These are phyloP conservation scores for Drosophila mayaguana DNA, from an alignment of 2,888 invertebrate species.

Conservation along the genomic window DNA sequence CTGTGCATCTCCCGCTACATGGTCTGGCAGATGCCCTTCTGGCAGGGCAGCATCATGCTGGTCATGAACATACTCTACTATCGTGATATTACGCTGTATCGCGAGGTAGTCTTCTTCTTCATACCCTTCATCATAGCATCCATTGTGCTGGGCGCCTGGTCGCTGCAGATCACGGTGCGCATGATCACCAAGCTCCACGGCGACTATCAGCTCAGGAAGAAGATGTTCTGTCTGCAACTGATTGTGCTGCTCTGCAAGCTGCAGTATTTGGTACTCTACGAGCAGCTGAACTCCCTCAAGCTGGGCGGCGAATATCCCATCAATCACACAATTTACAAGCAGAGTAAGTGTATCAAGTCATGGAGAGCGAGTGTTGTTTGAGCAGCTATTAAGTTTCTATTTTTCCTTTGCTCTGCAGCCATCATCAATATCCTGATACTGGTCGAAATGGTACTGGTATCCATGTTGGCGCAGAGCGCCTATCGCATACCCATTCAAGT, in stretches of 20 bases:
- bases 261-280: conserved; percentile 81
- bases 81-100: conserved; percentile 71
- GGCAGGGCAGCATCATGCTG: conserved; percentile 83
- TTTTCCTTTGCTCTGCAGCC: conserved; percentile 56
- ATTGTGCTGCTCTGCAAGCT: conserved; percentile 83
- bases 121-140: conserved; percentile 82
- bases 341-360: conserved; percentile 74
- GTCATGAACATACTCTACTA: conserved; percentile 82
- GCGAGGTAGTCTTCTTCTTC: conserved; percentile 79
- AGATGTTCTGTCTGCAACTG: conserved; percentile 83
- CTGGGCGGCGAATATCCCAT: conserved; percentile 82
- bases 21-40: conserved; percentile 83
- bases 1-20: conserved; percentile 79
- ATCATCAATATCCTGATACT: conserved; percentile 83
- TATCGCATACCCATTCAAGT: conserved; percentile 78
- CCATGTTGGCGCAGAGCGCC: conserved; percentile 82
- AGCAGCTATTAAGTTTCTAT: neutral
- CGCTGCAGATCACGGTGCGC: conserved; percentile 81
- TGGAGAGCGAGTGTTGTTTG: neutral
- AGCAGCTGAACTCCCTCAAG: conserved; percentile 69
- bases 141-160: conserved; percentile 84
- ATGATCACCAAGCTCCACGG: conserved; percentile 79
- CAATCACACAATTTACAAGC: conserved; percentile 83
- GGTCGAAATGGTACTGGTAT: conserved; percentile 83
- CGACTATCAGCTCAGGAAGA: conserved; percentile 81